phyloP scores from a whole-genome alignment of 2,797 vertebrate species.

The Eulemur rubriventer region DNA sequence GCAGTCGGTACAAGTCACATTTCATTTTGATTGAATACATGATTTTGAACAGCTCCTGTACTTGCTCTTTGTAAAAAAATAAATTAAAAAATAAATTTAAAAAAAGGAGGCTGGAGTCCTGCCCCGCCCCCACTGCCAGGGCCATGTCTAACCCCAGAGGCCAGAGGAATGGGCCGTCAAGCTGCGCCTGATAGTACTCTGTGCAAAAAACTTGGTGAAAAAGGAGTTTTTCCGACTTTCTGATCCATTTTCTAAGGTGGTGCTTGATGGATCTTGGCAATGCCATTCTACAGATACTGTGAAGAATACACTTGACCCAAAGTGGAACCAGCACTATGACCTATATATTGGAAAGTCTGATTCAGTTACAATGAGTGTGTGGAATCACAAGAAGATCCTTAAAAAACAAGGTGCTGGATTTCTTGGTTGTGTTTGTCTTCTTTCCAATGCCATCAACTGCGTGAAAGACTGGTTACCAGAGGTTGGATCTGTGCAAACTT shows the following conservation, averaged over 20 bases:
- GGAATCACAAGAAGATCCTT: constrained; percentile 99
- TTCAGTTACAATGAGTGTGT: constrained; percentile 98
- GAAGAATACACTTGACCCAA: constrained; percentile 99
- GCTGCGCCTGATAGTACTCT: no score
- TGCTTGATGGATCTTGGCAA: constrained; percentile 98
- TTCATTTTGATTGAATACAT: constrained; percentile 84
- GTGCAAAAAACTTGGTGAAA: no score
- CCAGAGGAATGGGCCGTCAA: no score
- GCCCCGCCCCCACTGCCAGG: no score
- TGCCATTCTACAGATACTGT: constrained; percentile 99
- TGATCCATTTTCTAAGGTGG: constrained; percentile 98
- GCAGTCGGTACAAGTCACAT: constrained; percentile 87
- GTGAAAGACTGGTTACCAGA: constrained; percentile 95
- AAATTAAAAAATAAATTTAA: constrained; percentile 66
- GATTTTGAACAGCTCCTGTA: constrained; percentile 85
- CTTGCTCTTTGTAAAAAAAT: constrained; percentile 83
- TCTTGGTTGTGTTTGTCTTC: constrained; percentile 97
- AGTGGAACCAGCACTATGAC: constrained; percentile 99
- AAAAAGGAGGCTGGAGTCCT: no score
- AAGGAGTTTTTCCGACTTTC: constrained; percentile 87
- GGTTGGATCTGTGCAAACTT: no score
- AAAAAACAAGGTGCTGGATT: constrained; percentile 99
- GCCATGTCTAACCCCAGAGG: no score
- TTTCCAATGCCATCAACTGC: constrained; percentile 97
- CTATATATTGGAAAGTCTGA: constrained; percentile 98